phyloP scores from a whole-genome alignment of 2,113 vertebrate genomes.

The Ifrita kowaldi region DNA sequence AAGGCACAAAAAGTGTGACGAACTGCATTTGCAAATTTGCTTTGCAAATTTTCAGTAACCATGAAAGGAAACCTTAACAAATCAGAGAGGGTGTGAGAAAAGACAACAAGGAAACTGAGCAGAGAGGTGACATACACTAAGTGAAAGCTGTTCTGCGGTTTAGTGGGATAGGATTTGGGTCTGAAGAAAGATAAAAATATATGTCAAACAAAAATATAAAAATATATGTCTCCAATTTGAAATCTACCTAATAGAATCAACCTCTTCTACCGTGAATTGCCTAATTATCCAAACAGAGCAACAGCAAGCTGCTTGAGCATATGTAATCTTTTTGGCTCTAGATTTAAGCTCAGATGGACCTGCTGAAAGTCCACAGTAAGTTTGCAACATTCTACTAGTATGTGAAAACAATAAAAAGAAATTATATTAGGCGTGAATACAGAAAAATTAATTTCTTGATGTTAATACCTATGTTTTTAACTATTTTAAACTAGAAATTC shows the following conservation, averaged over 20 bases:
- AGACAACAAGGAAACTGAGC: neutral
- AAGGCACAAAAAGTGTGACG: neutral
- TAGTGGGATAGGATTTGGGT: neutral
- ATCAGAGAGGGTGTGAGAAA: neutral
- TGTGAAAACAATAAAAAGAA: neutral
- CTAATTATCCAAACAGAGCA: constrained; percentile 22
- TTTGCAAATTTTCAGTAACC: neutral
- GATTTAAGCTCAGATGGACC: neutral
- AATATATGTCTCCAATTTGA: neutral
- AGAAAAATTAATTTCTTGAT: neutral
- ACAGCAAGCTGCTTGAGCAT: neutral
- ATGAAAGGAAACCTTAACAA: neutral
- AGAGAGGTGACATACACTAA: neutral
- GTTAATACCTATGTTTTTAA: neutral
- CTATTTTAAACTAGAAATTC: neutral
- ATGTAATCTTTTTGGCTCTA: neutral
- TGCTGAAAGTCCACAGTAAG: neutral
- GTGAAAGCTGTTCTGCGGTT: neutral
- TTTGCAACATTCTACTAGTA: neutral
- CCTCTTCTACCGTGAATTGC: neutral
- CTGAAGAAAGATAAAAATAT: neutral
- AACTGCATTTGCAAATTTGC: neutral
- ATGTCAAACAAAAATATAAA: neutral
- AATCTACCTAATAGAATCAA: neutral
- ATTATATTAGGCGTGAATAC: neutral